Conservation (phyloP, 2,888 invertebrate genomes). For the Scrobipalpa costella region DNA sequence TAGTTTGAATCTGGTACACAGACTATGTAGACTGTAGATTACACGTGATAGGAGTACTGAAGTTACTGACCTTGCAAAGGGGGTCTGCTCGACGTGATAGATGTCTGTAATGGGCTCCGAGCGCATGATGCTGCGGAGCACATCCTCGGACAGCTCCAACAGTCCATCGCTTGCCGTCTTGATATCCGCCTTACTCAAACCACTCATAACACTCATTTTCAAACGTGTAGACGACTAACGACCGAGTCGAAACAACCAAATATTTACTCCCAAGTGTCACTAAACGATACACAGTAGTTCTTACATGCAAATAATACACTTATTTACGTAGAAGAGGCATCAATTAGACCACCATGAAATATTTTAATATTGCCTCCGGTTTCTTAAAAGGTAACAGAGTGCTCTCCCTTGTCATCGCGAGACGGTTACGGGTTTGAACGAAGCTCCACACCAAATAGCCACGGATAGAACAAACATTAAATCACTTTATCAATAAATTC, state of each 20-base stretch:
- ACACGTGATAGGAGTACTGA: background rate
- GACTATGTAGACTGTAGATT: background rate
- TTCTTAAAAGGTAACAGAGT: slow-evolving; percentile 78
- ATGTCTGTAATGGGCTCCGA: slow-evolving; percentile 88
- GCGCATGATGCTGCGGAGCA: slow-evolving; percentile 85
- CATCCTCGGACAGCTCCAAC: slow-evolving; percentile 85
- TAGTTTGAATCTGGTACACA: background rate
- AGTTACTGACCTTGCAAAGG: slow-evolving; percentile 88
- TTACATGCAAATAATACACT: slow-evolving; percentile 77
- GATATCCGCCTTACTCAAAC: slow-evolving; percentile 80
- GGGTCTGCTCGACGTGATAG: slow-evolving; percentile 90
- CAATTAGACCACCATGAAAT: slow-evolving; percentile 78
- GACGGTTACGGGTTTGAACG: slow-evolving; percentile 75
- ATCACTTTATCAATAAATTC: slow-evolving; percentile 70
- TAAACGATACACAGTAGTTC: slow-evolving; percentile 74
- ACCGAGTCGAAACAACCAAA: slow-evolving; percentile 63
- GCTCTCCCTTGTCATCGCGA: slow-evolving; percentile 81
- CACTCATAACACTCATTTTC: slow-evolving; percentile 78
- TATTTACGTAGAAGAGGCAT: slow-evolving; percentile 69
- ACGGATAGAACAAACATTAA: slow-evolving; percentile 73
- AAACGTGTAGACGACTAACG: slow-evolving; percentile 74
- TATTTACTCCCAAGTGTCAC: slow-evolving; percentile 67
- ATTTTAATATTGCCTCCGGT: slow-evolving; percentile 79
- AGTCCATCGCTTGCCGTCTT: slow-evolving; percentile 85
- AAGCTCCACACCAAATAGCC: slow-evolving; percentile 69